These are phyloP conservation scores for Mareca strepera DNA, from an alignment of 2,797 vertebrate genomes.

Conservation along the genomic window DNA sequence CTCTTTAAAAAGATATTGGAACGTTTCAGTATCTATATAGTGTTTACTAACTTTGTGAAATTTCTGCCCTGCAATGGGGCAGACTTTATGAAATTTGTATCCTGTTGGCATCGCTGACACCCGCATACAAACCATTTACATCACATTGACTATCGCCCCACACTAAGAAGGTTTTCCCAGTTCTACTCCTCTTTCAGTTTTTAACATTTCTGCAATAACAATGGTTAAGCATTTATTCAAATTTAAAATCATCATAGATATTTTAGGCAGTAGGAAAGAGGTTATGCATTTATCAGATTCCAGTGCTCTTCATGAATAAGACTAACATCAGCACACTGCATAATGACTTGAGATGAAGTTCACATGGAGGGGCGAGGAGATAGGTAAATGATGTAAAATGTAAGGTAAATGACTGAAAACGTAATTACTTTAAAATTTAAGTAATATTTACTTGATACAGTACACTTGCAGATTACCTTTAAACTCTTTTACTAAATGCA, in stretches of 20 bases:
- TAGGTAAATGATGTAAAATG: background rate
- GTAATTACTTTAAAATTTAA: background rate
- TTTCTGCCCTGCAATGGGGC: background rate
- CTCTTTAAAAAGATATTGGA: background rate
- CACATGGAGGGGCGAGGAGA: background rate
- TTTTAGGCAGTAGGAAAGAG: background rate
- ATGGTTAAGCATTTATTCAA: constrained; percentile 7
- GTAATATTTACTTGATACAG: background rate
- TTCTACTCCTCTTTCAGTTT: background rate
- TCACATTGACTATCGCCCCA: background rate
- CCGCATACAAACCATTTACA: background rate
- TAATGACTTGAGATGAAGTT: background rate
- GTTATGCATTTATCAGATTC: background rate
- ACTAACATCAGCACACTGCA: background rate
- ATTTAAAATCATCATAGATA: constrained; percentile 35
- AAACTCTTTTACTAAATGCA: background rate
- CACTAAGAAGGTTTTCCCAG: background rate
- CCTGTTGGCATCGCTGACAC: background rate
- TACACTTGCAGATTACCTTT: constrained; percentile 18
- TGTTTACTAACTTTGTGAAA: background rate
- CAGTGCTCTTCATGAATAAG: constrained; percentile 15
- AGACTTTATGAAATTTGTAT: background rate
- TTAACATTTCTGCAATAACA: background rate
- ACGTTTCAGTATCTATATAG: background rate
- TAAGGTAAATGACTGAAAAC: background rate